Evolutionary conservation across 1,140 invertebrate species (phyloP), one percentile per base, ranked within the genome.

Genomic region (Teleopsis dalmanni): DNA sequence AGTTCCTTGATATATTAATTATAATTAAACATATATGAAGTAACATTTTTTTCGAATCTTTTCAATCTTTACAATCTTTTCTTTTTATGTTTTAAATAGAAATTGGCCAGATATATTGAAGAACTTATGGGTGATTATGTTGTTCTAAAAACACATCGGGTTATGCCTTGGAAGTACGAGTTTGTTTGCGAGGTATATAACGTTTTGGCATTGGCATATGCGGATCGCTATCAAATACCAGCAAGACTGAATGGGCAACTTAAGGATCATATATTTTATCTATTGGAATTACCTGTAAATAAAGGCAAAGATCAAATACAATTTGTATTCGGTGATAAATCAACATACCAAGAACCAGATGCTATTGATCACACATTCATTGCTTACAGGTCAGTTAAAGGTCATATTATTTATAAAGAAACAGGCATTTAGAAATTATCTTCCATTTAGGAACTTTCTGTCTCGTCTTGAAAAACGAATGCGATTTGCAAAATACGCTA

Each of bases 161-260:
- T 65, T 10, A 62, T 66, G 62, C 65, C 65, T 2, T 65, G 65
- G 60, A 65, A 69, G 44, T 55, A 50, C 10, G 61, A 69, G 33
- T 69, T 69, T 36, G 55, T 61, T 33, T 64, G 62, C 34, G 65
- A 69, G 53, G 63, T 69, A 3, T 69, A 69, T 41, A 69, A 69
- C 31, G 54, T 57, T 7, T 22, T 69, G 19, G 65, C 50, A 1
- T 22, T 69, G 34, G 61, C 60, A 13, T 36, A 64, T 25, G 55
- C 57, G 14, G 58, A 52, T 44, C 45, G 37, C 11, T 52, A 43
- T 33, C 16, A 52, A 6, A 11, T 33, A 0, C 22, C 25, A 19
- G 23, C n/a, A n/a, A 9, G 41, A 2, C 4, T 10, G 1, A 8
- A 1, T n/a, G 4, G 26, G 1, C 36, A 14, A 18, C 23, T n/a